Base-by-base conservation (phyloP, 2,797 vertebrate genomes). In the Ispidina lecontei region DNA sequence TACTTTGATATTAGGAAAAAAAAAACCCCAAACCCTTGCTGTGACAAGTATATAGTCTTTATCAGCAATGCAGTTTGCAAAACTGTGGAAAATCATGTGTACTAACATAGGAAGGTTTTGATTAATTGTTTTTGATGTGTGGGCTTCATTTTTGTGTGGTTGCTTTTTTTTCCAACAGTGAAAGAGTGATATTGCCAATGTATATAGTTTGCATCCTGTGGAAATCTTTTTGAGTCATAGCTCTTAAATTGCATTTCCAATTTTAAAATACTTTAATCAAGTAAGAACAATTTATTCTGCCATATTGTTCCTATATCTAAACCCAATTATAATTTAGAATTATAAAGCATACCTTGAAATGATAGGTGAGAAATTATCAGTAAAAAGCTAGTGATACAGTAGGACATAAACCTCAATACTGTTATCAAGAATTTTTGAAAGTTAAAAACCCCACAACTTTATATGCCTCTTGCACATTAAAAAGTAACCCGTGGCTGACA, bases 401-500 rank as follows among this genome's bases (percentile, higher is more conserved):
- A 87, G 47, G 47, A 87, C 64, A 69, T 19, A 80, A 84, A 83
- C 17, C 7, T 71, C 63, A 68, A 14, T 35, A 90, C 22, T 33
- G 63, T 62, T 39, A 94, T 12, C 25, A 84, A 75, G 59, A 68
- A 28, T 47, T 93, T 62, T 56, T 35, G 49, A 31, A 89, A 81
- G 28, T 47, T 84, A 49, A 76, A 95, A 87, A 92, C 87, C 82
- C 67, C 37, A 39, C 37, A 39, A 92, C 19, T 87, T 89, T 25
- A 25, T 67, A 63, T 70, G 72, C 56, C 64, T 74, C 85, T 93
- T 89, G 69, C 26, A 79, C 39, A 55, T 73, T 59, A 84, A 82
- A 89, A 79, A 62, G 68, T 85, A 85, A 71, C 59, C 59, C 29
- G 26, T 68, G 64, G 46, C 35, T 91, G 77, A 91, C 71, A 82